A percentile compares a stretch with the other conserved stretches of the same genome.
phyloP scores from a whole-genome alignment of 2,797 vertebrate genomes.

The Nothura maculosa region DNA sequence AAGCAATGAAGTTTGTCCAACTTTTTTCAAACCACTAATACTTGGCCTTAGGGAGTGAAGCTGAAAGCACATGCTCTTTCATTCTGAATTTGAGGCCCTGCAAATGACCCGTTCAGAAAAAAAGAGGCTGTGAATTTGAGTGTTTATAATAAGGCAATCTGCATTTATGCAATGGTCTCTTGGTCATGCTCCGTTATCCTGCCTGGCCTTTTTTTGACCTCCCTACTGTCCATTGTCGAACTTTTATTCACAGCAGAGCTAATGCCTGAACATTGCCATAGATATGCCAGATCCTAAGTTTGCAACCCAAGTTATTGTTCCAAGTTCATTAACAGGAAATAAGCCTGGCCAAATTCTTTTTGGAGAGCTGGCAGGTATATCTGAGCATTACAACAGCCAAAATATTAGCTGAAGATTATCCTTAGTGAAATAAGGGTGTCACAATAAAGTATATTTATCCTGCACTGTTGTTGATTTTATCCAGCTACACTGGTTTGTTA shows the following conservation, averaged over 20 bases:
- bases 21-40: neutral
- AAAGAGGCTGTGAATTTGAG: neutral
- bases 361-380: neutral
- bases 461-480: neutral
- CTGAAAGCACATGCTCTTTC: conserved; percentile 7
- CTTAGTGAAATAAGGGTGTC: neutral
- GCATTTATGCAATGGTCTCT: conserved; percentile 16
- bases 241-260: conserved; percentile 30
- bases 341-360: neutral
- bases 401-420: neutral
- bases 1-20: neutral
- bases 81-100: conserved; percentile 11
- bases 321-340: conserved; percentile 22
- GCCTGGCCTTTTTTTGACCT: conserved; percentile 59
- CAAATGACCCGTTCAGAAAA: conserved; percentile 16
- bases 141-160: neutral
- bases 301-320: neutral
- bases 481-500: neutral
- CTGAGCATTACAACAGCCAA: neutral
- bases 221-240: conserved; percentile 41
- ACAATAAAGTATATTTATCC: neutral
- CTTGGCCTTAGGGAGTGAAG: neutral
- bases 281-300: conserved; percentile 21
- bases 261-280: conserved; percentile 23
- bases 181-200: neutral